Percentiles rank a stretch among this genome's conserved stretches.
Conservation (phyloP, 2,113 vertebrate genomes). For the Caranx ignobilis region DNA sequence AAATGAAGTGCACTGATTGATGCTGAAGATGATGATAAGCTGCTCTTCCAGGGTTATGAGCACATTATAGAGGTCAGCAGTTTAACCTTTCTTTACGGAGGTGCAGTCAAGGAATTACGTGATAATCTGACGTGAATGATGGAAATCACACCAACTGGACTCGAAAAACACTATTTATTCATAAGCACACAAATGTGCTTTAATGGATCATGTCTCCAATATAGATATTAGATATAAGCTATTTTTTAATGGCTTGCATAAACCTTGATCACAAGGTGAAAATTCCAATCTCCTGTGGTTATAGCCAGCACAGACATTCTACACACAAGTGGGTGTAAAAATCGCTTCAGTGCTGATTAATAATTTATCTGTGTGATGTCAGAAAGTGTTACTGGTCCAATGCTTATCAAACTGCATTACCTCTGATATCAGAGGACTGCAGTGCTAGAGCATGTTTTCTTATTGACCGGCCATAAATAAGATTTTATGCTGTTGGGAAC, state of each 20-base stretch:
- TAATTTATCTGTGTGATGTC: slow-evolving; percentile 51
- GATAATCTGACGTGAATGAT: slow-evolving; percentile 36
- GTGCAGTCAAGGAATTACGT: slow-evolving; percentile 25
- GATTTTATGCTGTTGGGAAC: slow-evolving; percentile 26
- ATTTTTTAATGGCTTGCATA: background rate
- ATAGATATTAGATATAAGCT: background rate
- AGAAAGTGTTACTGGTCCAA: slow-evolving; percentile 36
- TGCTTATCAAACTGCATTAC: slow-evolving; percentile 45
- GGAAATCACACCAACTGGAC: background rate
- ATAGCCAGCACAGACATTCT: slow-evolving; percentile 3
- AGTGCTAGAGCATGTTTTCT: slow-evolving; percentile 26
- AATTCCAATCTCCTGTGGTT: background rate
- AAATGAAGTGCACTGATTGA: slow-evolving; percentile 32
- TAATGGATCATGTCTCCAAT: background rate
- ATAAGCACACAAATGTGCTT: background rate
- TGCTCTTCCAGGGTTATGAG: slow-evolving; percentile 9
- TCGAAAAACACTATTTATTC: background rate
- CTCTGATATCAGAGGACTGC: slow-evolving; percentile 19
- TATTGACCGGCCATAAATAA: slow-evolving; percentile 35
- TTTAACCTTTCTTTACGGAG: slow-evolving; percentile 46
- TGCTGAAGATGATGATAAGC: slow-evolving; percentile 22
- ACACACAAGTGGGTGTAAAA: slow-evolving; percentile 40
- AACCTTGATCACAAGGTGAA: slow-evolving; percentile 6
- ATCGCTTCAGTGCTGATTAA: slow-evolving; percentile 53
- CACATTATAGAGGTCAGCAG: slow-evolving; percentile 49